These are phyloP conservation scores for Delichon dasypus DNA, from an alignment of 2,797 vertebrate genomes.

Conservation along the genomic window DNA sequence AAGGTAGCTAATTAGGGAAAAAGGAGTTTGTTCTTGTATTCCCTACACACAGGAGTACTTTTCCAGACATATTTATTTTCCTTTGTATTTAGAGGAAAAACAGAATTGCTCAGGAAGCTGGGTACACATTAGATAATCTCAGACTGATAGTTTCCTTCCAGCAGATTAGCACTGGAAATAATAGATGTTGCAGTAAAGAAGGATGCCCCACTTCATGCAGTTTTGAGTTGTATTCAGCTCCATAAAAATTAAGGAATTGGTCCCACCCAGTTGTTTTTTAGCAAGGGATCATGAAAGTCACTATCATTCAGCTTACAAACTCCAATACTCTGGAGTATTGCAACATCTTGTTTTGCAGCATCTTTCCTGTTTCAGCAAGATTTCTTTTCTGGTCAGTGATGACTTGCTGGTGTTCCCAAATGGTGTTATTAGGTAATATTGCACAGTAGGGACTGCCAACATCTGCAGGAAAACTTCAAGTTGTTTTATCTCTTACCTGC, in stretches of 20 bases:
- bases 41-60: neutral
- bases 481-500: neutral
- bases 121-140: neutral
- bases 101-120: neutral
- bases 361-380: neutral
- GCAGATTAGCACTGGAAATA: neutral
- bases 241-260: neutral
- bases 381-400: neutral
- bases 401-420: constrained; percentile 17
- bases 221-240: neutral
- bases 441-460: neutral
- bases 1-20: neutral
- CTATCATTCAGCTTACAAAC: neutral
- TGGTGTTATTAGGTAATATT: neutral
- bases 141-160: neutral
- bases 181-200: neutral
- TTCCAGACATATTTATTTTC: neutral
- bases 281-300: neutral
- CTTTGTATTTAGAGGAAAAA: neutral
- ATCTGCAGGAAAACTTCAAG: neutral
- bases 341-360: neutral
- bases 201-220: neutral
- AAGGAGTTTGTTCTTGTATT: neutral
- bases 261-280: neutral
- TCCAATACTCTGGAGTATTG: neutral